These are phyloP conservation scores for Himalopsyche phryganea DNA, from an alignment of 1,140 invertebrate species.

Conservation along the genomic window DNA sequence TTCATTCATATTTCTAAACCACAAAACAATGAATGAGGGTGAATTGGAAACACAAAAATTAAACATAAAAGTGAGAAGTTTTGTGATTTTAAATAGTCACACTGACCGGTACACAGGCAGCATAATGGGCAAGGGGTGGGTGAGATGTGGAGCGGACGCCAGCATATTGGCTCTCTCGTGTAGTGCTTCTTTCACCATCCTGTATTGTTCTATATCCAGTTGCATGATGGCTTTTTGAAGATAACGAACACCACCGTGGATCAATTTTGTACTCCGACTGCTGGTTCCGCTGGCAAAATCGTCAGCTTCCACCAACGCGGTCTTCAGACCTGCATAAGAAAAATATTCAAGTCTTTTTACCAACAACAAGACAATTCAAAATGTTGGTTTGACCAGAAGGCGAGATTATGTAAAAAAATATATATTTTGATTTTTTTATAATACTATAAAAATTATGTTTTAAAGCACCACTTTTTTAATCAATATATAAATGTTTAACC, in stretches of 20 bases:
- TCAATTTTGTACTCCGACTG: constrained; percentile 94
- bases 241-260: constrained; percentile 98
- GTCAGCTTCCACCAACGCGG: constrained; percentile 93
- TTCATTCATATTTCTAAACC: too few relatives aligned
- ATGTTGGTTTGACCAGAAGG: too few relatives aligned
- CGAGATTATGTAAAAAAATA: too few relatives aligned
- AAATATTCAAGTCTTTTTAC: too few relatives aligned
- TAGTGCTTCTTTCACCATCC: constrained; percentile 97
- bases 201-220: constrained; percentile 90
- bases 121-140: constrained; percentile 96
- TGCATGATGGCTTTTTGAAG: constrained; percentile 97
- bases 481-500: too few relatives aligned
- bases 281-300: constrained; percentile 98
- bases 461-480: too few relatives aligned
- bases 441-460: too few relatives aligned
- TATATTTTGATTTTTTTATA: too few relatives aligned
- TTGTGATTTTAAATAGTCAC: neutral
- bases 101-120: constrained; percentile 93
- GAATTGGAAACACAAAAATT: too few relatives aligned
- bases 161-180: constrained; percentile 93
- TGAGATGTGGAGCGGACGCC: constrained; percentile 93
- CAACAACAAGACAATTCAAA: too few relatives aligned
- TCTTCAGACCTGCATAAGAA: constrained; percentile 82
- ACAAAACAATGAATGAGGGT: too few relatives aligned
- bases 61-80: neutral